Conservation (phyloP, 2,797 vertebrate species). For the Aratinga solstitialis region DNA sequence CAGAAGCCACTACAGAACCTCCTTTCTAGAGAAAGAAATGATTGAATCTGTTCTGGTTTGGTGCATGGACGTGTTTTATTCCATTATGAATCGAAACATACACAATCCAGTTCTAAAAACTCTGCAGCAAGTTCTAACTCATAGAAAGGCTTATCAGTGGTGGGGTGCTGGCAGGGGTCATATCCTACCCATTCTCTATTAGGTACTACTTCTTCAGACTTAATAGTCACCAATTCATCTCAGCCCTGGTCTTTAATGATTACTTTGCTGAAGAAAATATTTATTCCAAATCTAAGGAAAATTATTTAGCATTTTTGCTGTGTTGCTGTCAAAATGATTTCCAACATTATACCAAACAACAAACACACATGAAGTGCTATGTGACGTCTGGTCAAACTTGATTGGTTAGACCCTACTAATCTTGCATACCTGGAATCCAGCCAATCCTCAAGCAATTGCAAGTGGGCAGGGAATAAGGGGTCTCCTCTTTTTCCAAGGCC, state of each 20-base stretch:
- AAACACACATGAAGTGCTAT: background rate
- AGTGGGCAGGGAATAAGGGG: background rate
- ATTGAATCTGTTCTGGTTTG: background rate
- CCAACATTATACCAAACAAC: background rate
- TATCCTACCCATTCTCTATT: accelerated
- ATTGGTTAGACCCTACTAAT: background rate
- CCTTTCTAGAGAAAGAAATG: background rate
- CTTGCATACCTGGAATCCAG: background rate
- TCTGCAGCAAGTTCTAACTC: background rate
- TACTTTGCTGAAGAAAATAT: background rate
- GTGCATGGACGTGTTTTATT: background rate
- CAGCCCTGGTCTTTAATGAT: background rate
- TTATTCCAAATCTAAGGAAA: background rate
- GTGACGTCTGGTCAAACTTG: background rate
- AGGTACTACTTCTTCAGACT: background rate
- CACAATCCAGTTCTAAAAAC: background rate
- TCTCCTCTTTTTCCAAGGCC: background rate
- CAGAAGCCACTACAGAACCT: background rate
- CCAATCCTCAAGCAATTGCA: background rate
- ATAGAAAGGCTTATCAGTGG: background rate
- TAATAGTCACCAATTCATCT: background rate
- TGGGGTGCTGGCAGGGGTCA: background rate
- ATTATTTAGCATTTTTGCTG: background rate
- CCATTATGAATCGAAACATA: background rate
- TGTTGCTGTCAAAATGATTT: background rate